A percentile compares a stretch with the other conserved stretches of the same genome.
phyloP scores from a whole-genome alignment of 2,797 vertebrate species.

The Cryptoblepharus egeriae region DNA sequence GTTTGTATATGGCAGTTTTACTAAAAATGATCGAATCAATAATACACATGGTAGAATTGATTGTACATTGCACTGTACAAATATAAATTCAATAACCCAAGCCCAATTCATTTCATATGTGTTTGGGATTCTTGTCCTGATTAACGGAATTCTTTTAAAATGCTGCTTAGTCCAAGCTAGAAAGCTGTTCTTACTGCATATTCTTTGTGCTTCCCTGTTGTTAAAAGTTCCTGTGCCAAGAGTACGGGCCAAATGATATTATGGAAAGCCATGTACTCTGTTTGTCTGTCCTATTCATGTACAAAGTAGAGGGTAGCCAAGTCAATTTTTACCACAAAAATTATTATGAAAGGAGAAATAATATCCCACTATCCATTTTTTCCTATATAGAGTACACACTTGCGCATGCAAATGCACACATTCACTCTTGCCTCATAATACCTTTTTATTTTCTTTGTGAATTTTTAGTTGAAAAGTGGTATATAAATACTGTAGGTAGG shows the following conservation, averaged over 20 bases:
- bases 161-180: not conserved
- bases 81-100: slow-evolving; percentile 42
- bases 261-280: not conserved
- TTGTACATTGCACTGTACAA: slow-evolving; percentile 52
- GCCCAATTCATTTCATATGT: slow-evolving; percentile 32
- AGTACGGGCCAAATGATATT: not conserved
- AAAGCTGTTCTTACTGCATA: not conserved
- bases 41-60: slow-evolving; percentile 45
- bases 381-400: no score
- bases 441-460: no score
- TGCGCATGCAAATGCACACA: no score
- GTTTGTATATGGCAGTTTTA: slow-evolving; percentile 46
- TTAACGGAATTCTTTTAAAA: slow-evolving; percentile 33
- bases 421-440: no score
- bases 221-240: not conserved
- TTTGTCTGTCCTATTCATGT: not conserved
- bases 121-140: slow-evolving; percentile 14
- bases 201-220: not conserved
- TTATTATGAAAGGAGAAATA: not conserved
- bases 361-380: not conserved
- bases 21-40: slow-evolving; percentile 47
- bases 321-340: not conserved
- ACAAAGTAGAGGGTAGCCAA: not conserved
- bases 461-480: no score
- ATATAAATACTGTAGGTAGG: no score